Evolutionary conservation across 2,797 vertebrate genomes (phyloP).

Genomic region (Halcyon chelicuti): DNA sequence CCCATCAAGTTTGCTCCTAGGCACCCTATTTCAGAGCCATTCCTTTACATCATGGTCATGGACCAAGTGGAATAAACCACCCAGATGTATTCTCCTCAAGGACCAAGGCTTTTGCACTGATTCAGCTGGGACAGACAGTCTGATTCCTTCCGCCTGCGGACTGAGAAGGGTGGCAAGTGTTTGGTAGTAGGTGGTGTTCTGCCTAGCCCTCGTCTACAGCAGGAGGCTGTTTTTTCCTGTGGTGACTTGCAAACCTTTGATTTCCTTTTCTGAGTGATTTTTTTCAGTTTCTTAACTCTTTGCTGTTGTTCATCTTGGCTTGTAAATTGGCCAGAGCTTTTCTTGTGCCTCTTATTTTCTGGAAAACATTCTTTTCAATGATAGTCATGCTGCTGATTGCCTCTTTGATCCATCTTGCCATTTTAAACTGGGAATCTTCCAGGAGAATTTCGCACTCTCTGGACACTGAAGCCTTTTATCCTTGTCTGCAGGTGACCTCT

Average conservation of each 20-base stretch:
- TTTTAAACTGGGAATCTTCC: conserved; percentile 45
- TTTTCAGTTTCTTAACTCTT: conserved; percentile 40
- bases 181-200: neutral
- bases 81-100: neutral
- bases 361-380: conserved; percentile 18
- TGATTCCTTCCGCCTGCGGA: neutral
- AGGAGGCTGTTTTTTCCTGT: neutral
- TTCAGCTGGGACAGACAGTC: neutral
- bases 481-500: conserved; percentile 63
- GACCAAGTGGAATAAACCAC: neutral
- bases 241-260: neutral
- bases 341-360: neutral
- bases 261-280: neutral
- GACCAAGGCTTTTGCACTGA: neutral
- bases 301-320: neutral
- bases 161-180: neutral
- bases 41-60: fast-evolving
- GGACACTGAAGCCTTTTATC: conserved; percentile 52
- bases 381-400: neutral
- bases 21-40: neutral
- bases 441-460: conserved; percentile 4
- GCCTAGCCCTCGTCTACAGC: neutral
- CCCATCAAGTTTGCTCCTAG: neutral
- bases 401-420: conserved; percentile 31
- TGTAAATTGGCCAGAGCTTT: neutral